Conservation (phyloP, 1,140 invertebrate genomes). For the Macrobrachium nipponense region DNA sequence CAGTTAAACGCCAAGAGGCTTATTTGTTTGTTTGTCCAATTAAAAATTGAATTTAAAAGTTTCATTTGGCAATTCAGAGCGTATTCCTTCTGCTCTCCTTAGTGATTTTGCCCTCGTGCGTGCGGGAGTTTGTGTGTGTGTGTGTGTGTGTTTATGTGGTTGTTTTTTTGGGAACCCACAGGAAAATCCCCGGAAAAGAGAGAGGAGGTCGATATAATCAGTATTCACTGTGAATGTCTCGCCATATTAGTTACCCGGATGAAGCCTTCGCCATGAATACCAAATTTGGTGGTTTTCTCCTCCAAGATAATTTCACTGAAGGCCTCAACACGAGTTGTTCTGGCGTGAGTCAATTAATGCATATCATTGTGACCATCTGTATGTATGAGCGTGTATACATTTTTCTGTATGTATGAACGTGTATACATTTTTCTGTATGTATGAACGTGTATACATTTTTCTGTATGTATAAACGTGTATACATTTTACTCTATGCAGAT, state of each 20-base stretch:
- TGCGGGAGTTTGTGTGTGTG: slow-evolving; percentile 37
- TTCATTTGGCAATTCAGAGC: too few relatives aligned
- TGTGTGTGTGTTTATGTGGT: slow-evolving; percentile 23
- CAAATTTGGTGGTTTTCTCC: too few relatives aligned
- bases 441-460: slow-evolving; percentile 9
- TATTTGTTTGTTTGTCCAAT: not conserved
- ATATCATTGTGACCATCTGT: not conserved
- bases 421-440: slow-evolving; percentile 6
- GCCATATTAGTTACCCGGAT: not conserved
- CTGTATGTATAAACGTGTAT: slow-evolving; percentile 3
- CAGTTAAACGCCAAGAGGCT: too few relatives aligned
- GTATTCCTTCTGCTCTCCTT: too few relatives aligned
- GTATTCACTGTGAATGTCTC: not conserved
- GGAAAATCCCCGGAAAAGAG: too few relatives aligned
- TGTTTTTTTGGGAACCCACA: not conserved
- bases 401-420: slow-evolving; percentile 2
- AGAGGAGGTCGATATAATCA: not conserved
- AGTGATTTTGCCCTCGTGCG: not conserved
- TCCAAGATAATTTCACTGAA: not conserved
- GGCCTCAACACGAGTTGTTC: not conserved
- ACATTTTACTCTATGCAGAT: slow-evolving; percentile 1
- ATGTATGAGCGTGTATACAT: slow-evolving; percentile 10
- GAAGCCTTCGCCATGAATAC: too few relatives aligned
- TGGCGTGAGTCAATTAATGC: not conserved
- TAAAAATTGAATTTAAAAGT: not conserved